phyloP scores from a whole-genome alignment of 2,888 invertebrate genomes.

The Octonoba sinensis region DNA sequence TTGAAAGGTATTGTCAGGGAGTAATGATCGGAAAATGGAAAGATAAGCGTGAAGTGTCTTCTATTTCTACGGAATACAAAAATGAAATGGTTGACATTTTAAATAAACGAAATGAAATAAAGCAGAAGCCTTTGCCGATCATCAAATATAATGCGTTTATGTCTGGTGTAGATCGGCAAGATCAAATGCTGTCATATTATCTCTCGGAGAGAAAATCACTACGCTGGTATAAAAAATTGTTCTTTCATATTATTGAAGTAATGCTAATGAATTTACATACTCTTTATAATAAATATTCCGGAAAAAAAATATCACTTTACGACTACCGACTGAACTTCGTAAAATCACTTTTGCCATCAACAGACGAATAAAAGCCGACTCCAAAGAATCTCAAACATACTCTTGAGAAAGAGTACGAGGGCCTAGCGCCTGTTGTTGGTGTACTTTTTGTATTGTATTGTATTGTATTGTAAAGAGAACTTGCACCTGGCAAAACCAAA shows the following conservation, averaged over 20 bases:
- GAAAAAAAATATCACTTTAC: constrained; percentile 28
- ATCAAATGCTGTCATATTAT: too few relatives aligned
- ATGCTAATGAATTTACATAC: constrained; percentile 19
- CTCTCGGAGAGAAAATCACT: too few relatives aligned
- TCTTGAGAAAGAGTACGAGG: constrained; percentile 29
- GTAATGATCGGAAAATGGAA: constrained; percentile 35
- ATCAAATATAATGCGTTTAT: too few relatives aligned
- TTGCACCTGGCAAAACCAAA: constrained; percentile 19
- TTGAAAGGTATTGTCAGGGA: constrained; percentile 3
- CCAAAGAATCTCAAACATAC: constrained; percentile 24
- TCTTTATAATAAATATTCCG: constrained; percentile 35
- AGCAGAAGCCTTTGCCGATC: too few relatives aligned
- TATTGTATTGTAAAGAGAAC: too few relatives aligned
- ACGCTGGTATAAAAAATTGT: constrained; percentile 28
- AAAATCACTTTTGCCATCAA: constrained; percentile 38
- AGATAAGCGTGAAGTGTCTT: constrained; percentile 25
- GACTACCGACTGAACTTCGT: constrained; percentile 14
- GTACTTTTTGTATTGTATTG: too few relatives aligned
- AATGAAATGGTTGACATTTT: constrained; percentile 21
- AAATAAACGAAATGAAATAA: too few relatives aligned
- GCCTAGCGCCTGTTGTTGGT: too few relatives aligned
- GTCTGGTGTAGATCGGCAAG: too few relatives aligned
- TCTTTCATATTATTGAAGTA: constrained; percentile 29
- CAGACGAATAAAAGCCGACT: constrained; percentile 19
- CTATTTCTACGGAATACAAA: constrained; percentile 29